Base-by-base conservation (phyloP, 2,888 invertebrate species). In the Melipona beecheii region DNA sequence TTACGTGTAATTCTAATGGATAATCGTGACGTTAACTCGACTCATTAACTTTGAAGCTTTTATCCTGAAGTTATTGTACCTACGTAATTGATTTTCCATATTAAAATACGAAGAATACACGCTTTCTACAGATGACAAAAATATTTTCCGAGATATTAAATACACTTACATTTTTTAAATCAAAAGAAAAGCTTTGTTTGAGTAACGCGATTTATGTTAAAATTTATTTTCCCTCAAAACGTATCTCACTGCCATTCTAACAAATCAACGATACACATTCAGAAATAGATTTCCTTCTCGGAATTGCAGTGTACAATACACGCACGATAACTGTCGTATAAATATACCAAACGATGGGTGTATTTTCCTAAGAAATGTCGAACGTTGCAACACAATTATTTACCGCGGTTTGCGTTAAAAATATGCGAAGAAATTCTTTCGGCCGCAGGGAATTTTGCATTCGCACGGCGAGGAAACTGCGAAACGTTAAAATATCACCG, bases 401-500 rank as follows among this genome's bases (percentile, higher is more conserved):
- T 17, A 49, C 0, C 50, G 4, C 13, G n/a, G 9, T 24, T 66
- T 24, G 24, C n/a, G n/a, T 11, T 21, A 13, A 24, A 27, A 21
- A n/a, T 65, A n/a, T 2, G 2, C 11, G 2, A 5, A 6, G n/a
- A 9, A n/a, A 15, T 21, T 4, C 50, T 58, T 24, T n/a, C 24
- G 4, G 21, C 0, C 21, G 50, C 36, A 5, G 13, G 31, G 58
- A 58, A 56, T 76, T 76, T 58, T 21, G 76, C 70, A 56, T 49
- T 50, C 56, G n/a, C 36, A n/a, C 36, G 24, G 43, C 69, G 65
- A 19, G 64, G 60, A 54, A 31, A 65, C 75, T 21, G 62, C 27
- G 27, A 27, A 27, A 27, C 27, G 27, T 9, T 17, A 19, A 81
- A 80, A 80, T 72, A 78, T 68, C 79, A 78, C 79, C 79, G 50